Conservation (phyloP, 2,888 invertebrate species). For the Meteorus cinctellus region DNA sequence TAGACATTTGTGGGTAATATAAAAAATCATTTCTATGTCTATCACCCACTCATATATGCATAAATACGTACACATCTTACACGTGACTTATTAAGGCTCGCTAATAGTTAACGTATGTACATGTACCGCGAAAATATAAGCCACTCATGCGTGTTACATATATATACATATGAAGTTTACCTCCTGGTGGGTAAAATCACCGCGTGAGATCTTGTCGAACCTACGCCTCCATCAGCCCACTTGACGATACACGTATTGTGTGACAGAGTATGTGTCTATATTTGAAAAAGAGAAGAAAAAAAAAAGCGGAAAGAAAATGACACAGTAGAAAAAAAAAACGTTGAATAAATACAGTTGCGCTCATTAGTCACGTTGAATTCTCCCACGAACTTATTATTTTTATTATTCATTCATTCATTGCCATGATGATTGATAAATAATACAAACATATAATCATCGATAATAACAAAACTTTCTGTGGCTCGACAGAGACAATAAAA, state of each 20-base stretch:
- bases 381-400: background rate
- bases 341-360: constrained; percentile 9
- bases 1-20: background rate
- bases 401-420: background rate
- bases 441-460: background rate
- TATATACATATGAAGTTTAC: constrained; percentile 10
- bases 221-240: constrained; percentile 58
- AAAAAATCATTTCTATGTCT: background rate
- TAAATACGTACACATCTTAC: background rate
- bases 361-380: constrained; percentile 4
- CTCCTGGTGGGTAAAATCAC: constrained; percentile 54
- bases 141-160: background rate
- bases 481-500: too few relatives aligned
- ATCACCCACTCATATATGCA: background rate
- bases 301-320: constrained; percentile 41
- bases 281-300: constrained; percentile 39
- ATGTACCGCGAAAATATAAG: background rate
- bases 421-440: background rate
- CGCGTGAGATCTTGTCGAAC: constrained; percentile 51
- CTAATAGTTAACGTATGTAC: background rate
- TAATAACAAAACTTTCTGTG: background rate
- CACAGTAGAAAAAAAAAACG: constrained; percentile 32
- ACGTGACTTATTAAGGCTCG: constrained; percentile 10
- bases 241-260: constrained; percentile 35
- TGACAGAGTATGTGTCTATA: background rate